Conservation (phyloP, 2,113 vertebrate genomes). For the Mormyrus lacerda region DNA sequence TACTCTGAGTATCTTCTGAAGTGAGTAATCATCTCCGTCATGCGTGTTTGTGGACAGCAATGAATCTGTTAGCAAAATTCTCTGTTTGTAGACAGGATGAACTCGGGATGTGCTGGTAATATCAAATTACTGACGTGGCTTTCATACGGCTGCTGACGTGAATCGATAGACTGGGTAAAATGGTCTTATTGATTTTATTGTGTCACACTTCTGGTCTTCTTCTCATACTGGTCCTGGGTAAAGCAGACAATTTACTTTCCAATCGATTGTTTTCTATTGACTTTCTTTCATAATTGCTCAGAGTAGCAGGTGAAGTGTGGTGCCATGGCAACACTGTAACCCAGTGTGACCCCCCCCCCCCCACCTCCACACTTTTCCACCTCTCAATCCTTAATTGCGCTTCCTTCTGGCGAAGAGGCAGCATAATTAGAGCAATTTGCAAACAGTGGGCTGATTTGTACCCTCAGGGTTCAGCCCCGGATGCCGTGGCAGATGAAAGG, state of each 20-base stretch:
- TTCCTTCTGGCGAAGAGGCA: not conserved
- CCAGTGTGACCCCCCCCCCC: not conserved
- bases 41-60: not conserved
- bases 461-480: not conserved
- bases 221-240: not conserved
- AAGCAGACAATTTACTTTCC: not conserved
- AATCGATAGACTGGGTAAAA: not conserved
- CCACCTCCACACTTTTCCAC: not conserved
- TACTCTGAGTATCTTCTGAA: not conserved
- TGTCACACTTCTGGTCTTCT: not conserved
- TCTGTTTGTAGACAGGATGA: not conserved
- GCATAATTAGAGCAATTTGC: not conserved
- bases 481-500: not conserved
- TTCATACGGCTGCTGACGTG: not conserved
- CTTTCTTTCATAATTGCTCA: slow-evolving; percentile 2
- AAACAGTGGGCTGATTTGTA: not conserved
- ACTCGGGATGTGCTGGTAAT: not conserved
- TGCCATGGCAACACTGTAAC: not conserved
- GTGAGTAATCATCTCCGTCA: not conserved
- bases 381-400: not conserved
- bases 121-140: not conserved
- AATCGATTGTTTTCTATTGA: not conserved
- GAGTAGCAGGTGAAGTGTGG: not conserved
- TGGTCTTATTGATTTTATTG: not conserved
- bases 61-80: not conserved